Percentiles rank a stretch among this genome's conserved stretches.
phyloP scores from a whole-genome alignment of 2,888 invertebrate species.

The Euphydryas editha region DNA sequence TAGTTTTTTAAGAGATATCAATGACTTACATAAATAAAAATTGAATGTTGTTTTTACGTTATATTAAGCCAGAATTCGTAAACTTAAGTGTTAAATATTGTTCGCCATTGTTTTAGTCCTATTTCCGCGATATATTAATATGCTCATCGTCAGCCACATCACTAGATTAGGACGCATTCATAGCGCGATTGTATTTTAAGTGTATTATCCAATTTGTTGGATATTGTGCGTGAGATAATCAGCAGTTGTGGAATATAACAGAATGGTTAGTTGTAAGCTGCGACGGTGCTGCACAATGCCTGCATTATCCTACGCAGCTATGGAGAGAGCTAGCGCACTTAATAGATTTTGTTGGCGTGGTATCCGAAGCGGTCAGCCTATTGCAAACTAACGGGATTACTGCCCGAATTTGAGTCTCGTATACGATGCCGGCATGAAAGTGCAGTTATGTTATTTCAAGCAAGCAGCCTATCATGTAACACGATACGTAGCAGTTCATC shows the following conservation, averaged over 20 bases:
- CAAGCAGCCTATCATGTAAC: constrained; percentile 29
- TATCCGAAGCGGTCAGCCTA: constrained; percentile 69
- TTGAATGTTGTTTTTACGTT: neutral
- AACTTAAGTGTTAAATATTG: constrained; percentile 51
- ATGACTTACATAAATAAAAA: neutral
- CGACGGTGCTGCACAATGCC: constrained; percentile 65
- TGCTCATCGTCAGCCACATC: constrained; percentile 81
- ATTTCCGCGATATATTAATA: constrained; percentile 81
- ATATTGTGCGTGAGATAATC: constrained; percentile 84
- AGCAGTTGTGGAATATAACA: constrained; percentile 68
- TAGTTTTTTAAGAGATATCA: too few relatives aligned
- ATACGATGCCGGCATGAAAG: constrained; percentile 59
- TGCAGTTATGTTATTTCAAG: constrained; percentile 53
- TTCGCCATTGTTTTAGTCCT: constrained; percentile 68
- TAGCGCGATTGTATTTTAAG: constrained; percentile 85
- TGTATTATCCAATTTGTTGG: constrained; percentile 86
- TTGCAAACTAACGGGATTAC: constrained; percentile 78
- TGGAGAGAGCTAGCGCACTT: constrained; percentile 76
- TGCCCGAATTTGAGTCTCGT: constrained; percentile 70
- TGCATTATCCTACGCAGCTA: constrained; percentile 72
- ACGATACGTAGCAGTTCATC: constrained; percentile 31
- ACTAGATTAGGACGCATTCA: constrained; percentile 81
- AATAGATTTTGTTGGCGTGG: constrained; percentile 78
- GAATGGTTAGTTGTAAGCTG: constrained; percentile 66
- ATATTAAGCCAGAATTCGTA: neutral